These are phyloP conservation scores for Chrysolina americana DNA, from an alignment of 2,888 invertebrate species.

Conservation along the genomic window DNA sequence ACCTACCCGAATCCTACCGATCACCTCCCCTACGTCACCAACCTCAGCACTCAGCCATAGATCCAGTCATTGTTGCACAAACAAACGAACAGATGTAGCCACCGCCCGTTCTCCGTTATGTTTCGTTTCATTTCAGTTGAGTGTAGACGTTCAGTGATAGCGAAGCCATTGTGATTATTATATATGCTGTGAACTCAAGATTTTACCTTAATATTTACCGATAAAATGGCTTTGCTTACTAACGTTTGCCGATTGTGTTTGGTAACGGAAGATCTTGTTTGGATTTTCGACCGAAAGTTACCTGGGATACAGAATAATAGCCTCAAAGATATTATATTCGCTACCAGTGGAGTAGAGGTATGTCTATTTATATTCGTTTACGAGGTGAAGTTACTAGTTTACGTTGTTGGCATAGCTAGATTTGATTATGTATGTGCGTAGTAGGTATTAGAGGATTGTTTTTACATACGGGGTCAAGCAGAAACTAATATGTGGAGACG, in stretches of 20 bases:
- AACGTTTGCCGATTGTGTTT: slow-evolving; percentile 57
- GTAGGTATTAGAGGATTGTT: too few species aligned
- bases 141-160: neutral
- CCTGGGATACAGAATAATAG: slow-evolving; percentile 36
- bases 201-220: neutral
- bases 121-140: too few species aligned
- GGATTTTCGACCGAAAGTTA: slow-evolving; percentile 46
- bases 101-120: neutral
- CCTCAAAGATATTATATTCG: slow-evolving; percentile 48
- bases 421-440: too few species aligned
- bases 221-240: neutral
- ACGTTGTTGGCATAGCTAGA: neutral
- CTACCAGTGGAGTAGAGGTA: slow-evolving; percentile 54
- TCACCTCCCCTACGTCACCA: neutral
- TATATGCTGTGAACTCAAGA: neutral
- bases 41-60: too few species aligned
- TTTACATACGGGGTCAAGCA: too few species aligned
- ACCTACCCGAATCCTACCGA: neutral
- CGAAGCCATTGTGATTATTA: neutral
- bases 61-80: neutral
- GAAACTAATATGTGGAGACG: too few species aligned
- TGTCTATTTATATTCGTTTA: neutral
- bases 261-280: slow-evolving; percentile 48
- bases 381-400: neutral
- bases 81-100: neutral